Evolutionary conservation across 2,888 invertebrate species (phyloP).

Genomic region (Monoplex corrugatus): DNA sequence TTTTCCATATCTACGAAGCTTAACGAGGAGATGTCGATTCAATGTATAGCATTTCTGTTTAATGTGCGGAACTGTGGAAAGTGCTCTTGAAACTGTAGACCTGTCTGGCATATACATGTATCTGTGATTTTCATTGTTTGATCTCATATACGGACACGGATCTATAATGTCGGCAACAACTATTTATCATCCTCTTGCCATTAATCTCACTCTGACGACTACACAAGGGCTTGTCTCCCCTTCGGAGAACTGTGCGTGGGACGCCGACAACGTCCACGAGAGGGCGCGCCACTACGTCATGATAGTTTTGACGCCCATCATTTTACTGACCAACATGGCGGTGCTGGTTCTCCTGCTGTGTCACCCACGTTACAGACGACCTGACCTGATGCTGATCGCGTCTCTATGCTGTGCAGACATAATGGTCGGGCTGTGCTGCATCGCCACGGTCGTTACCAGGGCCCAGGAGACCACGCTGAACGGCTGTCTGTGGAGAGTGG

Average conservation of each 20-base stretch:
- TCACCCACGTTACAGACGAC: conserved; percentile 62
- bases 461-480: conserved; percentile 60
- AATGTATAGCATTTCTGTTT: no score
- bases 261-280: conserved; percentile 65
- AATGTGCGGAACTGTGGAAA: no score
- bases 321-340: conserved; percentile 62
- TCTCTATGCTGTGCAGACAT: conserved; percentile 68
- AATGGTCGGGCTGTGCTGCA: conserved; percentile 66
- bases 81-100: no score
- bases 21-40: no score
- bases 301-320: conserved; percentile 63
- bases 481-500: conserved; percentile 66
- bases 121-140: neutral
- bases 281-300: conserved; percentile 62
- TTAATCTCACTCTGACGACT: neutral
- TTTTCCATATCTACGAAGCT: no score
- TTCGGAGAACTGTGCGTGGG: neutral
- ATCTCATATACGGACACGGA: neutral
- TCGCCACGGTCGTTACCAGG: conserved; percentile 65
- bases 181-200: neutral
- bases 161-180: no score
- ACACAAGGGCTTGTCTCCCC: neutral
- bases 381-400: conserved; percentile 66
- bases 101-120: no score
- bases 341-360: conserved; percentile 61